phyloP scores from a whole-genome alignment of 2,113 vertebrate genomes.

The Halichoeres trimaculatus region DNA sequence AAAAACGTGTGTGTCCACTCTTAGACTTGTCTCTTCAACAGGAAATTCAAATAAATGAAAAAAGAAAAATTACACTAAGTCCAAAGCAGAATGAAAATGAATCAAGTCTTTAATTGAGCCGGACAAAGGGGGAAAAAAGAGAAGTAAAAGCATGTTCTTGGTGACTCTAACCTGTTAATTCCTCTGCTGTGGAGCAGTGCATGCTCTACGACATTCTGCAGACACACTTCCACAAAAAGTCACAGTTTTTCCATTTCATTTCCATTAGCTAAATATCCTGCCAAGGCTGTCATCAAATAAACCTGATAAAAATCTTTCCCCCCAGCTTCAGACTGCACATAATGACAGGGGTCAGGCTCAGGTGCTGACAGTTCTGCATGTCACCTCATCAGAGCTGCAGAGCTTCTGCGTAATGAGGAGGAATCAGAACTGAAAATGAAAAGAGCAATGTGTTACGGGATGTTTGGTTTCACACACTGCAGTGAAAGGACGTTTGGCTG shows the following conservation, averaged over 20 bases:
- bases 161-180: conserved; percentile 1
- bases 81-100: conserved; percentile 29
- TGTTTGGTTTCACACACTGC: conserved; percentile 15
- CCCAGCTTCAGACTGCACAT: conserved; percentile 54
- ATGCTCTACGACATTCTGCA: conserved; percentile 2
- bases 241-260: conserved; percentile 45
- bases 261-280: conserved; percentile 36
- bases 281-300: conserved; percentile 51
- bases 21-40: conserved; percentile 8
- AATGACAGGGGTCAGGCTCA: conserved; percentile 47
- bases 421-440: conserved; percentile 29
- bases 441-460: conserved; percentile 4
- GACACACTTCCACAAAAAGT: conserved; percentile 33
- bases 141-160: not conserved
- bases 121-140: conserved; percentile 21
- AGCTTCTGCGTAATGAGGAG: conserved; percentile 29
- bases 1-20: conserved; percentile 30
- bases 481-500: no score
- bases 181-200: conserved; percentile 16
- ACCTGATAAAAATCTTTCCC: conserved; percentile 52
- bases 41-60: conserved; percentile 5
- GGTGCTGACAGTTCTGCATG: conserved; percentile 45
- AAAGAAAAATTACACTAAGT: conserved; percentile 8
- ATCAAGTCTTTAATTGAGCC: conserved; percentile 5
- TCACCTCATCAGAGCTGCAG: conserved; percentile 30